These are phyloP conservation scores for Dendroctonus ponderosae DNA, from an alignment of 1,140 invertebrate genomes.

Conservation along the genomic window DNA sequence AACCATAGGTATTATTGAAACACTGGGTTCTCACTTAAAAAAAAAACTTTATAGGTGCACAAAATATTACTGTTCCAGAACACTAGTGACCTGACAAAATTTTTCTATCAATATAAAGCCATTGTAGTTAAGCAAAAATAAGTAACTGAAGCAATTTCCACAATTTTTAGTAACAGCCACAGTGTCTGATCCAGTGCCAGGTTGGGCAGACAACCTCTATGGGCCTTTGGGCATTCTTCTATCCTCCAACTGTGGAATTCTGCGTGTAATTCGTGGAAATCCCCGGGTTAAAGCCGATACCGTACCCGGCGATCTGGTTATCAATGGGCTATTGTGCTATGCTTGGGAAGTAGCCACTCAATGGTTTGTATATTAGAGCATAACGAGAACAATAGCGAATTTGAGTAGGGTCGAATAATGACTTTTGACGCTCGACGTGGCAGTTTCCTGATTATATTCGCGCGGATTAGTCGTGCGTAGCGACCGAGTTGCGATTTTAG, in stretches of 20 bases:
- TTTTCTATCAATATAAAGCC: too few species aligned
- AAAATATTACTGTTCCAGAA: neutral
- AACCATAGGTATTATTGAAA: slow-evolving; percentile 65
- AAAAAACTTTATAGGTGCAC: neutral
- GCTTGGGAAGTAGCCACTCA: slow-evolving; percentile 63
- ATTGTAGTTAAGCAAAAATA: too few species aligned
- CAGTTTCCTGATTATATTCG: neutral
- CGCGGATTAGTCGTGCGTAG: neutral
- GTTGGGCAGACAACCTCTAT: slow-evolving; percentile 94
- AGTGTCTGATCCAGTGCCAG: slow-evolving; percentile 68
- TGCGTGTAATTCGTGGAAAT: slow-evolving; percentile 67
- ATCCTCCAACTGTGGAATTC: slow-evolving; percentile 77
- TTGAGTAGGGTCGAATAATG: slow-evolving; percentile 12
- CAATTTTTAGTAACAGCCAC: slow-evolving; percentile 64
- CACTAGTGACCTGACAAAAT: too few species aligned
- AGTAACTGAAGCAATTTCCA: neutral
- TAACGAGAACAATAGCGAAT: slow-evolving; percentile 11
- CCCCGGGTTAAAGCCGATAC: slow-evolving; percentile 64
- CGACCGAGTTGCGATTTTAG: neutral
- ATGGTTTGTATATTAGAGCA: slow-evolving; percentile 20
- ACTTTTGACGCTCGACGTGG: slow-evolving; percentile 4
- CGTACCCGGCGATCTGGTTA: slow-evolving; percentile 79
- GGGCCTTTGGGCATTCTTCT: slow-evolving; percentile 82
- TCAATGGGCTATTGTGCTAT: slow-evolving; percentile 74
- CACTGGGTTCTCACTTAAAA: neutral